Base-by-base conservation (phyloP, 2,888 invertebrate species). In the Unio pictorum region DNA sequence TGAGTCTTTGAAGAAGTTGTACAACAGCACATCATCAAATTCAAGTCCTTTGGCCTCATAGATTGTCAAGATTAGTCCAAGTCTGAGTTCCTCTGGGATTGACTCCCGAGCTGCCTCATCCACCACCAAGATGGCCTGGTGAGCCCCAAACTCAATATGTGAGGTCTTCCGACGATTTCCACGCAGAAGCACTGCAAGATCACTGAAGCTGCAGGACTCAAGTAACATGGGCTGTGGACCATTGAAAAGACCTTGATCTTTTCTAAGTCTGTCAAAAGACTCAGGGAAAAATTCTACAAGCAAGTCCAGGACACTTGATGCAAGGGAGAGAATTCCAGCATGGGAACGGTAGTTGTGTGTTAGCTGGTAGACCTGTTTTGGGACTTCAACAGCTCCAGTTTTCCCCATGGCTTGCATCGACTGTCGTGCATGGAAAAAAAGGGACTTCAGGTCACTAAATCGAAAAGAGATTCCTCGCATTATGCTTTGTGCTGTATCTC, bases 1-100 rank as follows among this genome's bases (percentile, higher is more conserved):
- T 4, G 87, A 87, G 66, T 87, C 87, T 68, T 84, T 84, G 78
- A 87, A 87, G 80, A 87, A 87, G 79, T 87, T 87, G 78, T 86
- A 87, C 23, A 87, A 77, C 2, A 87, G 81, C 18, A 87, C 82
- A 70, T 87, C 87, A 78, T 88, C 87, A 78, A 88, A 88, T 73
- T 88, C 87, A 17, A 88, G 81, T 8, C 87, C 87, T 68, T 88
- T 88, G 55, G 87, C 80, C 69, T 88, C 87, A 68, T 82, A 87
- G 71, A 88, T 86, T 56, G 87, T 88, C 67, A 88, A 78, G 17
- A 87, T 84, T 26, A 88, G 74, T 8, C 83, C 87, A 56, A 81
- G 70, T 18, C 80, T 77, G 58, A 88, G 74, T 66, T 85, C 86
- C 64, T 85, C 82, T 4, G 87, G 87, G 7, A 88, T 75, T 23